A percentile compares a stretch with the other conserved stretches of the same genome.
Conservation (phyloP, 2,797 vertebrate genomes). For the Acipenser oxyrinchus region DNA sequence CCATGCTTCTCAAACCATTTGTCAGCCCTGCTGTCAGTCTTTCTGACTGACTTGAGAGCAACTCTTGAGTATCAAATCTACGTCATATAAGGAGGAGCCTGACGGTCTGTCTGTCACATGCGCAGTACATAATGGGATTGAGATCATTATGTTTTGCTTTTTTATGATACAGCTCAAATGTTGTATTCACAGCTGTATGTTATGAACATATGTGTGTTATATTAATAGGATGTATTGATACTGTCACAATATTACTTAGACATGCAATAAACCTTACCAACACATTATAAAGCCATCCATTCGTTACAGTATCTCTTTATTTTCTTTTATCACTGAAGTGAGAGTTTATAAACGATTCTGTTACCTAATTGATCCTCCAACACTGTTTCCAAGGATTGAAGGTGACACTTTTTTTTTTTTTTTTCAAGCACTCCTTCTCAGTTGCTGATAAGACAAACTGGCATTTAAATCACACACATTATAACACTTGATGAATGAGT, state of each 20-base stretch:
- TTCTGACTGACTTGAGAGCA: too few relatives aligned
- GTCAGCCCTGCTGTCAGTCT: too few relatives aligned
- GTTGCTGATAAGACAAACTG: neutral
- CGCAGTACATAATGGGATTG: too few relatives aligned
- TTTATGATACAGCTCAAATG: too few relatives aligned
- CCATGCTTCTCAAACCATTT: too few relatives aligned
- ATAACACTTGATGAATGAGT: neutral
- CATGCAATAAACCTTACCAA: neutral
- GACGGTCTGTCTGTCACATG: too few relatives aligned
- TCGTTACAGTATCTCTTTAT: neutral
- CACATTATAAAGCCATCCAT: neutral
- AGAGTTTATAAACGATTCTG: neutral
- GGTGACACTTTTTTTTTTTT: neutral
- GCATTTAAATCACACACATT: neutral
- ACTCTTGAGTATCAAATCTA: too few relatives aligned
- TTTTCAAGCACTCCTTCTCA: neutral
- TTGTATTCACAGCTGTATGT: too few relatives aligned
- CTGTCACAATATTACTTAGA: neutral
- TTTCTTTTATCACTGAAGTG: neutral
- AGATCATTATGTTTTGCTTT: too few relatives aligned
- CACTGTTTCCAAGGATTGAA: neutral
- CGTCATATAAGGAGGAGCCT: too few relatives aligned
- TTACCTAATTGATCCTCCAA: neutral
- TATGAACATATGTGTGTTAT: too few relatives aligned
- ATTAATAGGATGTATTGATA: too few relatives aligned